Percentiles rank a stretch among this genome's conserved stretches.
Evolutionary conservation across 2,797 vertebrate species (phyloP).

Genomic region (Malurus splendens): DNA sequence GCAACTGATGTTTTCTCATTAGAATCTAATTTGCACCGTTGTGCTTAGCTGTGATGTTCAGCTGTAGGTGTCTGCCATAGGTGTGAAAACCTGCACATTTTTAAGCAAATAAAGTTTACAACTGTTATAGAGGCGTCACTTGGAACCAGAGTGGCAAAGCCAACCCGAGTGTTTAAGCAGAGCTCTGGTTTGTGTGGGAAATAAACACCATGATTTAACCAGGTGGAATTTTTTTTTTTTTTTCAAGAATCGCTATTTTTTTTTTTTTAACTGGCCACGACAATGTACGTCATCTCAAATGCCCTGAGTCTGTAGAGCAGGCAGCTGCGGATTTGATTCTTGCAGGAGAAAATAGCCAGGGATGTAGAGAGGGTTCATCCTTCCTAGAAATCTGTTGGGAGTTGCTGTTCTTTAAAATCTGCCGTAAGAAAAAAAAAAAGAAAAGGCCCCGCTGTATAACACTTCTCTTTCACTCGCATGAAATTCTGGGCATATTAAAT

Average conservation of each 20-base stretch:
- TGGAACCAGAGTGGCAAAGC: not conserved
- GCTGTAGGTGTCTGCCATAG: conserved; percentile 63
- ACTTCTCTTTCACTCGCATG: not conserved
- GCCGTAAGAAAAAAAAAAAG: not conserved
- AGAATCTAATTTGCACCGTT: conserved; percentile 73
- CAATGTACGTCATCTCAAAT: not conserved
- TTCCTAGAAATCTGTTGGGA: conserved; percentile 9
- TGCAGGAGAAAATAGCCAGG: not conserved
- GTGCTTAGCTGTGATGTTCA: conserved; percentile 65
- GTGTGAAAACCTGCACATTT: conserved; percentile 59
- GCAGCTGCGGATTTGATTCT: not conserved
- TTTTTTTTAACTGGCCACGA: not conserved
- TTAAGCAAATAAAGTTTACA: conserved; percentile 66
- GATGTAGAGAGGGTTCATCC: not conserved
- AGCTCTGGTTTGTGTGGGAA: not conserved
- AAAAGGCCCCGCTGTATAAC: not conserved
- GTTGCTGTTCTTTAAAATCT: not conserved
- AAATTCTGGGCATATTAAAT: not conserved
- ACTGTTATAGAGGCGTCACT: conserved; percentile 19
- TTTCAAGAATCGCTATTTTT: not conserved
- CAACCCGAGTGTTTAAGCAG: not conserved
- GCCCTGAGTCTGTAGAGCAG: not conserved
- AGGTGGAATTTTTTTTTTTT: not conserved
- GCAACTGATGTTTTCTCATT: conserved; percentile 75
- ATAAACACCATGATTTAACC: not conserved